Percentiles rank a stretch among this genome's conserved stretches.
phyloP scores from a whole-genome alignment of 1,140 invertebrate genomes.

The Drosophila setifemur region DNA sequence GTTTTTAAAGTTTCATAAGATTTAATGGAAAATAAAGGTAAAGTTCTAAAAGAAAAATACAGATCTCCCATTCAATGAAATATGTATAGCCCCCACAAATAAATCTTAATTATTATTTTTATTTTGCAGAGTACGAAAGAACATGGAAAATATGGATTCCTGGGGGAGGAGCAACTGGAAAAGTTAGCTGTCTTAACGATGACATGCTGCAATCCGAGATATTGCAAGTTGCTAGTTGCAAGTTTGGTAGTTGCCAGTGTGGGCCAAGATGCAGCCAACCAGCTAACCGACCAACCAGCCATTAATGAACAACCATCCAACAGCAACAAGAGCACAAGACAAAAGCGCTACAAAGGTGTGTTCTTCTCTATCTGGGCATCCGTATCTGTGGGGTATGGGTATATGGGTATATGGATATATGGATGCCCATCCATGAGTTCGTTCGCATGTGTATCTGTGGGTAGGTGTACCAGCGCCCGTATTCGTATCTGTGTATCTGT shows the following conservation, averaged over 20 bases:
- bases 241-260: conserved; percentile 25
- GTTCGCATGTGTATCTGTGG: no score
- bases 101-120: no score
- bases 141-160: background rate
- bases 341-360: conserved; percentile 48
- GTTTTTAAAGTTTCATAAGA: no score
- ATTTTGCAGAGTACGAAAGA: no score
- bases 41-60: no score
- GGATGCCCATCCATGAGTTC: background rate
- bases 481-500: conserved; percentile 11
- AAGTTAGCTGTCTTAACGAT: conserved; percentile 14
- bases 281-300: conserved; percentile 54
- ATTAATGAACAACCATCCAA: conserved; percentile 56
- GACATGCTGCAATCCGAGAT: conserved; percentile 28
- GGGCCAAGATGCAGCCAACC: conserved; percentile 46
- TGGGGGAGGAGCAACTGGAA: conserved; percentile 37
- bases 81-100: no score
- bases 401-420: no score
- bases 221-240: conserved; percentile 34
- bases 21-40: no score
- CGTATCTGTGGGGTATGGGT: background rate
- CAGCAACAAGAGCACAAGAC: conserved; percentile 11
- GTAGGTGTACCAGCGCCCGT: no score
- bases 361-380: conserved; percentile 12
- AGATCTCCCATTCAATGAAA: no score